Percentiles rank a stretch among this genome's conserved stretches.
Conservation (phyloP, 2,888 invertebrate genomes). For the Notodonta ziczac region DNA sequence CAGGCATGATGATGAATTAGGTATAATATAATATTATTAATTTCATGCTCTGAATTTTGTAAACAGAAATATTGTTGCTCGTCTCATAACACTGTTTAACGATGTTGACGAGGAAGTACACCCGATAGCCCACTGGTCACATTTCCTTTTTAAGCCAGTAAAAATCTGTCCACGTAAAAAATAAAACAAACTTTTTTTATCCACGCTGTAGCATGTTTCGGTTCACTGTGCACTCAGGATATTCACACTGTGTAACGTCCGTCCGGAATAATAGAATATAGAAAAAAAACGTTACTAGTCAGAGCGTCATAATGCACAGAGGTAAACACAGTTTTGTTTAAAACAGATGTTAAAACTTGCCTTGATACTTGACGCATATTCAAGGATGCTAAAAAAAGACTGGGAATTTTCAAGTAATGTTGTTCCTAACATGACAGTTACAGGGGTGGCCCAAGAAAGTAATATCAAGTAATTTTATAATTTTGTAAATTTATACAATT, state of each 20-base stretch:
- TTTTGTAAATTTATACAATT: too few relatives aligned
- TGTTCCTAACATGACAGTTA: neutral
- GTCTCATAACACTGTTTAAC: neutral
- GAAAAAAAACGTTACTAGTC: slow-evolving; percentile 30
- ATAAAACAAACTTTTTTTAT: slow-evolving; percentile 27
- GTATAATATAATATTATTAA: too few relatives aligned
- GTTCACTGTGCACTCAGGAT: slow-evolving; percentile 51
- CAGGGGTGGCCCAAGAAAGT: too few relatives aligned
- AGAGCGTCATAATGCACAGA: slow-evolving; percentile 18
- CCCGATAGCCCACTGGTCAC: neutral
- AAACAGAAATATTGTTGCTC: neutral
- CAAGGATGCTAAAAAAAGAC: neutral
- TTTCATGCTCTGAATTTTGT: neutral
- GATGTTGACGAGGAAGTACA: neutral
- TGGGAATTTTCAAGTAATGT: neutral
- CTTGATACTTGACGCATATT: neutral
- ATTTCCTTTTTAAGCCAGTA: slow-evolving; percentile 8
- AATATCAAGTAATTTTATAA: too few relatives aligned
- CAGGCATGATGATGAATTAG: too few relatives aligned
- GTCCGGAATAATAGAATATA: slow-evolving; percentile 53
- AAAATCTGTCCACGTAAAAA: slow-evolving; percentile 19
- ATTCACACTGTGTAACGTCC: slow-evolving; percentile 49
- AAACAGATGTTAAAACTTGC: slow-evolving; percentile 2
- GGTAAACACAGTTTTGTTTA: neutral
- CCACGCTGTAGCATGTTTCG: slow-evolving; percentile 29